These are phyloP conservation scores for Drosophila kohkoa DNA, from an alignment of 1,140 invertebrate species.

Conservation along the genomic window DNA sequence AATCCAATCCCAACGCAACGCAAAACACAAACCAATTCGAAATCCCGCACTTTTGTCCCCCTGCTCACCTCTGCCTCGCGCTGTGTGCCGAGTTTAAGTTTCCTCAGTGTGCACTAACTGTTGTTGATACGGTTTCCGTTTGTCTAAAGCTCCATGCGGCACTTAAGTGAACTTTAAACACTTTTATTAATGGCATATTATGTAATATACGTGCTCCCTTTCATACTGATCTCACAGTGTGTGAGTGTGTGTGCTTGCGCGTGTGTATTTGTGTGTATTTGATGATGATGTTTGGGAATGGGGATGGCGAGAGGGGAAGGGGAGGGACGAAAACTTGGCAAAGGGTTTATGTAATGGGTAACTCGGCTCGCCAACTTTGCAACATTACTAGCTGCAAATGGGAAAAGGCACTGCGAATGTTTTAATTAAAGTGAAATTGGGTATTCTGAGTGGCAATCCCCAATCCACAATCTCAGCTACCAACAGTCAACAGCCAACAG, in stretches of 20 bases:
- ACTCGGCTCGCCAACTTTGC: conserved; percentile 63
- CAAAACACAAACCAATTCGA: conserved; percentile 29
- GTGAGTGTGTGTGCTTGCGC: neutral
- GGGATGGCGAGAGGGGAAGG: neutral
- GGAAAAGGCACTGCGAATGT: conserved; percentile 60
- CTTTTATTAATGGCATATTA: conserved; percentile 84
- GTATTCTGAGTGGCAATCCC: conserved; percentile 77
- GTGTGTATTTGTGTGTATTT: conserved; percentile 19
- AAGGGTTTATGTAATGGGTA: conserved; percentile 37
- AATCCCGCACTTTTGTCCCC: neutral
- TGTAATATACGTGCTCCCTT: conserved; percentile 76
- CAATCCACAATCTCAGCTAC: conserved; percentile 54
- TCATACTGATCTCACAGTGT: conserved; percentile 1
- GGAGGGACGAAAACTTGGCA: conserved; percentile 9
- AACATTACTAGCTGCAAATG: conserved; percentile 81
- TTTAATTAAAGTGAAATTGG: conserved; percentile 84
- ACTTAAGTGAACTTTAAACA: conserved; percentile 85
- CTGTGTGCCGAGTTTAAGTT: conserved; percentile 58
- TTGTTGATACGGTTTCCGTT: conserved; percentile 81
- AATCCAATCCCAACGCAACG: conserved; percentile 14
- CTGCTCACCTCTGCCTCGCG: too few relatives aligned
- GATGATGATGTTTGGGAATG: conserved; percentile 2
- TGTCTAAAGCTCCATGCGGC: conserved; percentile 82
- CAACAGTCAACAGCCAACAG: conserved; percentile 12
- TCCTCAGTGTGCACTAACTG: conserved; percentile 74